A percentile compares a stretch with the other conserved stretches of the same genome.
Evolutionary conservation across 2,113 vertebrate genomes (phyloP).

Genomic region (Equus quagga): DNA sequence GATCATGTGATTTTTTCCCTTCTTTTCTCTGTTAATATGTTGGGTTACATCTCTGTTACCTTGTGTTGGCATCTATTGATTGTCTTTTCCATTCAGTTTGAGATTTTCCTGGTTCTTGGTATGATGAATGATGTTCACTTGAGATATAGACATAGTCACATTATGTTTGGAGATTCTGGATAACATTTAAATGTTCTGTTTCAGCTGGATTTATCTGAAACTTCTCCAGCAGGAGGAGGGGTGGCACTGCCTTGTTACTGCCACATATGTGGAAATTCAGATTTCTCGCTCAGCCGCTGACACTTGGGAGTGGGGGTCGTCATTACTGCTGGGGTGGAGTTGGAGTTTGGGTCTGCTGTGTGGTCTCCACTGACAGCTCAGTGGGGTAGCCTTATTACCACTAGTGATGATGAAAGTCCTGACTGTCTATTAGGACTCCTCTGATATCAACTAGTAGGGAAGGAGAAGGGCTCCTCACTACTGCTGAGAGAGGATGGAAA

Average conservation of each 20-base stretch:
- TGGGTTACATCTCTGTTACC: neutral
- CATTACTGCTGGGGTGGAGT: neutral
- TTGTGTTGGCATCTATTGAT: neutral
- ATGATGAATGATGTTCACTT: neutral
- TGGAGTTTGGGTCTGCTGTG: neutral
- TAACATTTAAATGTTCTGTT: neutral
- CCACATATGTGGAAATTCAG: neutral
- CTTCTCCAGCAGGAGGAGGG: neutral
- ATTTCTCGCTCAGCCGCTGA: neutral
- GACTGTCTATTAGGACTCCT: neutral
- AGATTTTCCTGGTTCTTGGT: neutral
- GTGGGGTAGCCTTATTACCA: neutral
- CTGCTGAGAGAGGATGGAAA: neutral
- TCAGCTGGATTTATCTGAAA: neutral
- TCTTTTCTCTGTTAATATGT: neutral
- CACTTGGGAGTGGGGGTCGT: neutral
- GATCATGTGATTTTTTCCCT: neutral
- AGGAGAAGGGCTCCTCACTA: neutral
- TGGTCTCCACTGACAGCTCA: neutral
- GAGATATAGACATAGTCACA: neutral
- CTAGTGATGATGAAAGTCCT: neutral
- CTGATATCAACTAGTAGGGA: neutral
- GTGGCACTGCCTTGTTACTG: neutral
- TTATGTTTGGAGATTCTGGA: neutral
- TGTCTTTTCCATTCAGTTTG: neutral